Evolutionary conservation across 2,797 vertebrate genomes (phyloP).

Genomic region (Glossophaga mutica): DNA sequence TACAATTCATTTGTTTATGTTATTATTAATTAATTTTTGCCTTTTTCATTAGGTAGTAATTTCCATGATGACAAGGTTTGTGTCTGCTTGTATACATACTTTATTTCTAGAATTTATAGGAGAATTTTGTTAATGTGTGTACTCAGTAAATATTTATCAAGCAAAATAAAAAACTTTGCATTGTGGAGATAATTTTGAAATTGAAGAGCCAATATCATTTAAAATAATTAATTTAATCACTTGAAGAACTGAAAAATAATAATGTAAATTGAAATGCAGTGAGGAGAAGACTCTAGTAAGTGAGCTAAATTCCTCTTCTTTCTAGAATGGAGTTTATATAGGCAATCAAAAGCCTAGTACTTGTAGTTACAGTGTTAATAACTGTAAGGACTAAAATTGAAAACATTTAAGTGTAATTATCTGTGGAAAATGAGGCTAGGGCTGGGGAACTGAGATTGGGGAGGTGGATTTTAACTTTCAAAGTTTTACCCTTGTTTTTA

Average conservation of each 20-base stretch:
- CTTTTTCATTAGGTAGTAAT: not conserved
- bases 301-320: not conserved
- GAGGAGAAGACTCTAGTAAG: not conserved
- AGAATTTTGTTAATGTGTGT: not conserved
- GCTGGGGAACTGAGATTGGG: not conserved
- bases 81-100: not conserved
- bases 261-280: not conserved
- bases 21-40: not conserved
- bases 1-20: not conserved
- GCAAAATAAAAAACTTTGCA: not conserved
- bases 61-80: not conserved
- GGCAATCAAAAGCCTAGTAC: not conserved
- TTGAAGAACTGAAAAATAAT: not conserved
- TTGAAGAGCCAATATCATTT: not conserved
- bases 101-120: not conserved
- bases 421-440: not conserved
- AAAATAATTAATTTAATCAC: not conserved
- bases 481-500: not conserved
- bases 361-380: not conserved
- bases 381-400: not conserved
- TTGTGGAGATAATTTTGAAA: not conserved
- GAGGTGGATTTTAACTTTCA: not conserved
- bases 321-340: not conserved
- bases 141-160: not conserved
- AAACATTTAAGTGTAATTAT: not conserved